Base-by-base conservation (phyloP, 2,797 vertebrate species). In the Margarornis squamiger region DNA sequence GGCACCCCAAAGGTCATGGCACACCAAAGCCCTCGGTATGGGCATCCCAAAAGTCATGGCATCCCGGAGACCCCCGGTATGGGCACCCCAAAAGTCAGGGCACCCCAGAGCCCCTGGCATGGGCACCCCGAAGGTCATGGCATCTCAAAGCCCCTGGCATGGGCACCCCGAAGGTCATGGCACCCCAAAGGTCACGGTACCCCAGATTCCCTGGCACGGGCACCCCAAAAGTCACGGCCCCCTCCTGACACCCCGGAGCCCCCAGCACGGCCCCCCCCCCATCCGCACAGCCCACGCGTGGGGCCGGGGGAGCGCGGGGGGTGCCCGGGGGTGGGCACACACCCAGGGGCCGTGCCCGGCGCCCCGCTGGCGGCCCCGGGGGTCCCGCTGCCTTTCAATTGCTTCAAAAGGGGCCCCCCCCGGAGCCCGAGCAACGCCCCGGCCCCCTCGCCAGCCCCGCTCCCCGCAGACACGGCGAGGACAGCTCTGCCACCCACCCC, bases 381-480 rank as follows among this genome's bases (percentile, higher is more conserved):
- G 92, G 90, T 29, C 82, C 82, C 46, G 82, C 58, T 10, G 63
- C 84, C 84, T 78, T 82, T 91, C 88, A 93, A 88, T 43, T 93
- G 52, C 81, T 92, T 76, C 94, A 43, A 92, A 89, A 86, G 92
- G 77, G 83, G 10, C 39, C 41, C 81, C 46, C 85, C 87, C 91
- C 58, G 72, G 91, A 78, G 84, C 88, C 63, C 51, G 20, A 88
- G 88, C 90, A 66, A 65, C 90, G 78, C 90, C 76, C 82, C 82
- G 55, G 70, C 66, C 78, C 72, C 77, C 16, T 88, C 61, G 61
- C 61, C 79, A 88, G 29, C 66, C 85, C 55, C 59, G 66, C 84
- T 66, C 85, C 84, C 90, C 66, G 77, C 90, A 86, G 90, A 71
- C 90, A 34, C 32, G 90, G 83, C 84, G 72, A 72, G 90, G 90